A percentile compares a stretch with the other conserved stretches of the same genome.
These are phyloP conservation scores for Odontocerum albicorne DNA, from an alignment of 2,888 invertebrate species.

Conservation along the genomic window DNA sequence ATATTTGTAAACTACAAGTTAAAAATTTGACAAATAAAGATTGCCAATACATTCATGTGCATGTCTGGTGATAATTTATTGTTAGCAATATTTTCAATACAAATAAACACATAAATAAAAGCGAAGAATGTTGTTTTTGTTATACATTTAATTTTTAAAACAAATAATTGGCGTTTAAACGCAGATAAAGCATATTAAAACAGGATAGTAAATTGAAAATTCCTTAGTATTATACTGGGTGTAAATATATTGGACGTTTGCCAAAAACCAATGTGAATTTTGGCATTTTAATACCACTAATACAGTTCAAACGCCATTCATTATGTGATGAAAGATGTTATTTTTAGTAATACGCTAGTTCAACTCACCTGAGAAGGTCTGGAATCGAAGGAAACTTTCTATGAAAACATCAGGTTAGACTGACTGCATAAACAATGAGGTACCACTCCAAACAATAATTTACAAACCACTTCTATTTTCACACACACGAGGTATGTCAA, in stretches of 20 bases:
- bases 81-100: too few relatives aligned
- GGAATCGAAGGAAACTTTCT: constrained; percentile 3
- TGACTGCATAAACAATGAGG: constrained; percentile 30
- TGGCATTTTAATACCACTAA: constrained; percentile 6
- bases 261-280: constrained; percentile 16
- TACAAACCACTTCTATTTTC: constrained; percentile 11
- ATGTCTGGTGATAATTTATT: too few relatives aligned
- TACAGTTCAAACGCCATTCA: constrained; percentile 1
- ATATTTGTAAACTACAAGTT: too few relatives aligned
- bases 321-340: constrained; percentile 12
- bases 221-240: constrained; percentile 1
- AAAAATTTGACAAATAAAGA: too few relatives aligned
- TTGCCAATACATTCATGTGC: too few relatives aligned
- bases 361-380: constrained; percentile 11
- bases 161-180: background rate
- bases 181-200: background rate
- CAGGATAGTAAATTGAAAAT: background rate
- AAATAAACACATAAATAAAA: too few relatives aligned
- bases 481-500: constrained; percentile 6
- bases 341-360: constrained; percentile 20
- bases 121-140: too few relatives aligned
- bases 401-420: constrained; percentile 24
- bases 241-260: constrained; percentile 14
- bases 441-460: constrained; percentile 13
- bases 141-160: too few relatives aligned